Evolutionary conservation across 2,797 vertebrate genomes (phyloP).

Genomic region (Triplophysa bombifrons): DNA sequence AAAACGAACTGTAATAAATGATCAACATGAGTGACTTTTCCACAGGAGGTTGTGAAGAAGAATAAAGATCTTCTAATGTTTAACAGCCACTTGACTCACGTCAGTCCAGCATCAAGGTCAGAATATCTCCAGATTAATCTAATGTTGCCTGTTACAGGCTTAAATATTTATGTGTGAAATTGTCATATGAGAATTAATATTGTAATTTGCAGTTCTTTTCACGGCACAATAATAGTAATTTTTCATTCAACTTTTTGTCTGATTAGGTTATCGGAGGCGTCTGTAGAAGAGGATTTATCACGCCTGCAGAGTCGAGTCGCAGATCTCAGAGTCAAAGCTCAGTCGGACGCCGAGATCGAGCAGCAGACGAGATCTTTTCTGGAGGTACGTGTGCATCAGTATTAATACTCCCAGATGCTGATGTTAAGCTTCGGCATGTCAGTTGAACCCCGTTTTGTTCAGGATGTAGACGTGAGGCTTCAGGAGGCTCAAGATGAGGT

Average conservation of each 20-base stretch:
- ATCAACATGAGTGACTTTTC: constrained; percentile 42
- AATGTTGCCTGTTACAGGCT: not conserved
- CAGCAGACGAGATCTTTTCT: constrained; percentile 75
- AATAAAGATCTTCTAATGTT: constrained; percentile 81
- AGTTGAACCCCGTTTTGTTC: not conserved
- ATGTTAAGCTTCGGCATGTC: not conserved
- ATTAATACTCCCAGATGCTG: not conserved
- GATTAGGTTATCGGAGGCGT: constrained; percentile 78
- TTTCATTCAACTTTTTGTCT: not conserved
- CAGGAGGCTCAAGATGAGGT: constrained; percentile 76
- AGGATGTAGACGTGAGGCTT: constrained; percentile 78
- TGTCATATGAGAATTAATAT: too few species aligned
- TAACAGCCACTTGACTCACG: constrained; percentile 79
- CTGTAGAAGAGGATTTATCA: constrained; percentile 77
- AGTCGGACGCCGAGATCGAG: constrained; percentile 72
- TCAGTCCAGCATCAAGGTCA: constrained; percentile 80
- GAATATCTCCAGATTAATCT: not conserved
- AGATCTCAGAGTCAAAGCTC: constrained; percentile 68
- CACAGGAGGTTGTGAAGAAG: constrained; percentile 84
- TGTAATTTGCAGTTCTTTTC: too few species aligned
- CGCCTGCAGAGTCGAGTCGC: constrained; percentile 76
- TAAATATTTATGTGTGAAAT: too few species aligned
- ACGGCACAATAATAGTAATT: too few species aligned
- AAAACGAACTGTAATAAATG: too few species aligned
- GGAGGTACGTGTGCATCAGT: constrained; percentile 68